Base-by-base conservation (phyloP, 2,797 vertebrate species). In the Otolemur crassicaudatus region DNA sequence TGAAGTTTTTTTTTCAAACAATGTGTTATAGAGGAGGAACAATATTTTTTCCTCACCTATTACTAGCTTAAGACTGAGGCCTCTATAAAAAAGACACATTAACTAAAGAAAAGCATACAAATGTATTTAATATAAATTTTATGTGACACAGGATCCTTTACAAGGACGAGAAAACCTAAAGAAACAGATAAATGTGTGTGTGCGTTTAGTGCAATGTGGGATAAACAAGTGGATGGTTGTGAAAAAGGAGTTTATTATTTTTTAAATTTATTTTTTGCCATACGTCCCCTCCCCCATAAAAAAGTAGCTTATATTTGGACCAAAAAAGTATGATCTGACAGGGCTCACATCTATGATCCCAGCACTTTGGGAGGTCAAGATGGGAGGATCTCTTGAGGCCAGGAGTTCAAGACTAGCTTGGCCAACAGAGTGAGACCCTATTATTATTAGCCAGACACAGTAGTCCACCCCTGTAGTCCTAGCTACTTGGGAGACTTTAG, bases 1-100 rank as follows among this genome's bases (percentile, higher is more conserved):
- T 87, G 65, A 75, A 86, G 10, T 70, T 91, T 11, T 60, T 91
- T 94, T 91, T 80, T 58, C 63, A 94, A 95, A 93, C 58, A 93
- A 67, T 65, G 60, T 61, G 13, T 16, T 73, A 10, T 11, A 13
- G n/a, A 17, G 49, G 67, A 84, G 73, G 14, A 77, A 72, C 73
- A 65, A 8, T 46, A 37, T 6, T 2, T 9, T 84, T 91, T 70
- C 29, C 80, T 79, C 23, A 46, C 5, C 23, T 5, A 29, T 76
- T 4, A 25, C 63, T 43, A 31, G 53, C 61, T 70, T 7, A 17
- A 13, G 22, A 7, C 16, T 60, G 63, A 63, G 22, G 31, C 17
- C n/a, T 11, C 7, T 22, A 19, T 11, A 72, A 82, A 23, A 83
- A 61, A 49, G 23, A 31, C 40, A n/a, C 37, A 34, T 43, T 20